Base-by-base conservation (phyloP, 2,888 invertebrate species). In the Ectemnius lituratus region DNA sequence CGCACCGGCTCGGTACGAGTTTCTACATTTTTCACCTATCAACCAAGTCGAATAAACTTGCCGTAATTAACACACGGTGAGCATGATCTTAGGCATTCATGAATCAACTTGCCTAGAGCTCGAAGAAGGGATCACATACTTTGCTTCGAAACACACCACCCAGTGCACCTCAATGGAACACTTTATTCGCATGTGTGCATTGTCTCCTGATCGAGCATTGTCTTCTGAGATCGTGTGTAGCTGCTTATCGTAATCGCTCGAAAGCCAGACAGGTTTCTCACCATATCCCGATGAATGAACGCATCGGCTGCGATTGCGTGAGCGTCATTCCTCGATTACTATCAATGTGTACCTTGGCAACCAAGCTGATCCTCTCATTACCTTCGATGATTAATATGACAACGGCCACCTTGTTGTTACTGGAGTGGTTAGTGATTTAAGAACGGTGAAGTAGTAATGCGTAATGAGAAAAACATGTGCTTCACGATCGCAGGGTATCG, bases 221-320 rank as follows among this genome's bases (percentile, higher is more conserved):
- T 84, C 83, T 81, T 83, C 76, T 61, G 52, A 63, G 73, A 79
- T 77, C 75, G 67, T 74, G 83, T 64, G n/a, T 14, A 8, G 52
- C 52, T 5, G 52, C n/a, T 84, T 84, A 83, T 83, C 63, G 78
- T 76, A 83, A 83, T 83, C 76, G 75, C 45, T 68, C 63, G 56
- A 56, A 62, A 73, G 74, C 72, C 61, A 81, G 61, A 73, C 65
- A 59, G 65, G 68, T 60, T 49, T 56, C 20, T n/a, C 64, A 27
- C 67, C 64, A 63, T 75, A 57, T 67, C 63, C 74, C 79, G 71
- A 80, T 81, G 77, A 81, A 82, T 71, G 70, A 69, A 74, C 63
- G 70, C 75, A n/a, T 49, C 57, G 62, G 57, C 49, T 52, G 14
- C 52, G 74, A 68, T 67, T 37, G 58, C 16, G 59, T 20, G 46